Evolutionary conservation across 35 echinoderm and acorn worm genomes (phyloP).

Genomic region (Eucidaris tribuloides): DNA sequence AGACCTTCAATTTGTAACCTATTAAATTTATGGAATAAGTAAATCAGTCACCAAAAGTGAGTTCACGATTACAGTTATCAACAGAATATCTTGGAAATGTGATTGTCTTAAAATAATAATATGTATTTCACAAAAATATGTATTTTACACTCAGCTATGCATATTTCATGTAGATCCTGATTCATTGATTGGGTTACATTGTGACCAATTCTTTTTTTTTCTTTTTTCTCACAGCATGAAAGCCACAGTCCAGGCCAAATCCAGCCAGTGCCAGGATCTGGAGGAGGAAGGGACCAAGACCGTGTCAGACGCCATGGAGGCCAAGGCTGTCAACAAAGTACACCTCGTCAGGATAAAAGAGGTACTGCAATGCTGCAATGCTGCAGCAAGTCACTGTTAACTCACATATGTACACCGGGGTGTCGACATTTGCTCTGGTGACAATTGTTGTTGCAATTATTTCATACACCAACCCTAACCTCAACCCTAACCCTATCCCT

Average conservation of each 20-base stretch:
- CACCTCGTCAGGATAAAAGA: conserved; percentile 24
- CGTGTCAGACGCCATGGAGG: not conserved
- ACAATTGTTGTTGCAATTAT: too few relatives aligned
- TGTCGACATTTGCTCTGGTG: too few relatives aligned
- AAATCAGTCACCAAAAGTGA: too few relatives aligned
- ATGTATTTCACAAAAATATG: too few relatives aligned
- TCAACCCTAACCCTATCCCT: too few relatives aligned
- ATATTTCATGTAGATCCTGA: not conserved
- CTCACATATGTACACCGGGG: not conserved
- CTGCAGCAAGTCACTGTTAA: not conserved
- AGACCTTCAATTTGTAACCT: too few relatives aligned
- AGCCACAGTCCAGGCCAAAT: not conserved
- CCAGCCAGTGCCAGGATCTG: not conserved
- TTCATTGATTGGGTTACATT: not conserved
- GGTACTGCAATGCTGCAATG: not conserved
- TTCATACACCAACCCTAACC: too few relatives aligned
- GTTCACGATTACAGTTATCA: too few relatives aligned
- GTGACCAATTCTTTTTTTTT: not conserved
- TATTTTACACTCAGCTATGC: not conserved
- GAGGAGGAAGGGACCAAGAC: conserved; percentile 29
- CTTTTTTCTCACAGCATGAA: not conserved
- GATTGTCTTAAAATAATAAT: too few relatives aligned
- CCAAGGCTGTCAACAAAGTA: conserved; percentile 22
- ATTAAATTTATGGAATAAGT: too few relatives aligned
- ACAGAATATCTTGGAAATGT: too few relatives aligned